A percentile compares a stretch with the other conserved stretches of the same genome.
These are phyloP conservation scores for Galaxea fascicularis DNA, from an alignment of 92 coral and sea anemone species.

Conservation along the genomic window DNA sequence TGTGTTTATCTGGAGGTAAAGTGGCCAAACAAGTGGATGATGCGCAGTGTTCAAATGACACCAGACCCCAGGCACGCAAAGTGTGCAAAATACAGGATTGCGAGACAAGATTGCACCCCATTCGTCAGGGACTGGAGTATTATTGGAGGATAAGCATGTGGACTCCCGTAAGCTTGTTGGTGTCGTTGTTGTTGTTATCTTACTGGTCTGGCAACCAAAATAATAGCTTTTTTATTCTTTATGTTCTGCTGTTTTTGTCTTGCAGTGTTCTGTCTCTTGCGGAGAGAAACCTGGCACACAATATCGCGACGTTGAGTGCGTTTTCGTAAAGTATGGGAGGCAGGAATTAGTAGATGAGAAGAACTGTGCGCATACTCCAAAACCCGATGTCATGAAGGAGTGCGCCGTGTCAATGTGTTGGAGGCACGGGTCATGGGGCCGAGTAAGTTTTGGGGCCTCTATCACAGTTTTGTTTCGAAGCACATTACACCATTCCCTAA, in stretches of 20 bases:
- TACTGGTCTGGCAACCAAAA: background rate
- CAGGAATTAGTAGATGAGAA: conserved; percentile 27
- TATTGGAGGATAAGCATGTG: conserved; percentile 40
- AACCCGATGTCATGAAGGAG: conserved; percentile 47
- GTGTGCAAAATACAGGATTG: conserved; percentile 39
- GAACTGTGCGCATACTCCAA: conserved; percentile 49
- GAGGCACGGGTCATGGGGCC: conserved; percentile 80
- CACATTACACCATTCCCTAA: background rate
- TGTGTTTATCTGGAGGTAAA: conserved; percentile 44
- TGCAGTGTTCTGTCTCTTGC: conserved; percentile 89
- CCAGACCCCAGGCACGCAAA: conserved; percentile 37
- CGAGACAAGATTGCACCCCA: background rate
- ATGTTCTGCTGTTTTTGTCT: background rate
- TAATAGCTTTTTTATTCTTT: background rate
- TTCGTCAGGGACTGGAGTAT: background rate
- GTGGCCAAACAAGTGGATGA: conserved; percentile 3
- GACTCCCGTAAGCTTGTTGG: conserved; percentile 30
- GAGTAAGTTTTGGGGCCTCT: conserved; percentile 7
- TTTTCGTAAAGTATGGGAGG: conserved; percentile 10
- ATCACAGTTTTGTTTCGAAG: background rate
- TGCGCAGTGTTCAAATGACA: background rate
- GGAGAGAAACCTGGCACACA: conserved; percentile 68
- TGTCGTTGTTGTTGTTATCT: background rate
- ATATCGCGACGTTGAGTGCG: conserved; percentile 77
- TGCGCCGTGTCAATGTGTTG: conserved; percentile 78